Conservation (phyloP, 2,797 vertebrate species). For the Hypotaenidia philippensis region DNA sequence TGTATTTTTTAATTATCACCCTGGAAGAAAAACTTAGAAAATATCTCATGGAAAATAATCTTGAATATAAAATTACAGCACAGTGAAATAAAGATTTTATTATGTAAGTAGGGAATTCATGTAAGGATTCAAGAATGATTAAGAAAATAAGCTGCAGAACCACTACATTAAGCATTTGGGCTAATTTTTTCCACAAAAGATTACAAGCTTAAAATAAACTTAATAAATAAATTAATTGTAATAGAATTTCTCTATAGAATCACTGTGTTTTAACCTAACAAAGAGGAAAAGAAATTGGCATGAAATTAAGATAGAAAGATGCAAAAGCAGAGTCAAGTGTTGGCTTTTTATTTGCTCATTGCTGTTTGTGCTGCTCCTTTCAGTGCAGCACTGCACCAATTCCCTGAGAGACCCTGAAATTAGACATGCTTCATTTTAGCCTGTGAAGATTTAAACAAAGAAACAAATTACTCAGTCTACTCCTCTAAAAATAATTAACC, state of each 20-base stretch:
- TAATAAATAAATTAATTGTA: background rate
- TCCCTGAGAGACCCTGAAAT: background rate
- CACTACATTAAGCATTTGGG: background rate
- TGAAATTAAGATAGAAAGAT: background rate
- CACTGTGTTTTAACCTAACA: background rate
- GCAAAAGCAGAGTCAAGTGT: background rate
- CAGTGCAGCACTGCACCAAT: background rate
- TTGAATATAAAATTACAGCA: background rate
- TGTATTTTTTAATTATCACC: background rate
- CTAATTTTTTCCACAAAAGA: background rate
- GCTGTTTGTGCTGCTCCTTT: background rate
- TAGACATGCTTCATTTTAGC: background rate
- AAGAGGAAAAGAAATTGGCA: background rate
- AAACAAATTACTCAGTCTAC: background rate
- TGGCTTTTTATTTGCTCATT: background rate
- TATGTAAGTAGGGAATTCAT: background rate
- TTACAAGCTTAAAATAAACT: background rate
- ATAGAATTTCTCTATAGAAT: background rate
- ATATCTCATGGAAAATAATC: background rate
- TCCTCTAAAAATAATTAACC: background rate
- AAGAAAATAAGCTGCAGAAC: background rate
- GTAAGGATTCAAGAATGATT: background rate
- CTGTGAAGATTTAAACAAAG: background rate
- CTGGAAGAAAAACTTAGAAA: background rate
- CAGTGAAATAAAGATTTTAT: background rate